Base-by-base conservation (phyloP, 1,140 invertebrate genomes). In the Drusus annulatus region DNA sequence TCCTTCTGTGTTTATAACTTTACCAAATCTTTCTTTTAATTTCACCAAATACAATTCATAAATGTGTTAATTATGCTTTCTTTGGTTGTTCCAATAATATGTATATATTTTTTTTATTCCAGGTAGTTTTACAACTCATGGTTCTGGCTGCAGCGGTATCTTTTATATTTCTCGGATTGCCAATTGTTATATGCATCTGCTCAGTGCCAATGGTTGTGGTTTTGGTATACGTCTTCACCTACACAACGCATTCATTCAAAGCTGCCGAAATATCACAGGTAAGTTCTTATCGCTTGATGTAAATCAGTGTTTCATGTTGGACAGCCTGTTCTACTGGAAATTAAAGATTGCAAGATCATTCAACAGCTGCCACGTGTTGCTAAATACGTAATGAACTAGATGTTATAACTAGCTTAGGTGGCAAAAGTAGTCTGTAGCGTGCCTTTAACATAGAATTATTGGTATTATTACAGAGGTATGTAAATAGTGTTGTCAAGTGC, bases 131-230 rank as follows among this genome's bases (percentile, higher is more conserved):
- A n/a, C 80, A 84, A 79, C 36, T 81, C n/a, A 80, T 82, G 74
- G 78, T 84, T 23, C 65, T 84, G 16, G 31, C 80, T 51, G 73
- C 83, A 6, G 83, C 83, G 15, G 74, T 84, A 21, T 80, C 77
- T n/a, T 84, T 84, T 69, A 84, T 84, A 78, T 84, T 84, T 31
- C 54, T 84, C 15, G 80, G 83, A 36, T 45, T 81, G 58, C 83
- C 83, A 65, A 54, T 84, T 31, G 21, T 52, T 52, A 69, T 79
- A 65, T 84, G 83, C 45, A 15, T 80, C 7, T 2, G 75, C 19
- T 76, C 83, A 5, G 76, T 84, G 23, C 83, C 83, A 5, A 52
- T 80, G 23, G 62, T 80, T 10, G 78, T 76, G 28, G 6, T 81
- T n/a, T 54, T 82, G 51, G 78, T 84, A 7, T 82, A 78, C 52